These are phyloP conservation scores for Limosa lapponica DNA, from an alignment of 2,797 vertebrate genomes.

Conservation along the genomic window DNA sequence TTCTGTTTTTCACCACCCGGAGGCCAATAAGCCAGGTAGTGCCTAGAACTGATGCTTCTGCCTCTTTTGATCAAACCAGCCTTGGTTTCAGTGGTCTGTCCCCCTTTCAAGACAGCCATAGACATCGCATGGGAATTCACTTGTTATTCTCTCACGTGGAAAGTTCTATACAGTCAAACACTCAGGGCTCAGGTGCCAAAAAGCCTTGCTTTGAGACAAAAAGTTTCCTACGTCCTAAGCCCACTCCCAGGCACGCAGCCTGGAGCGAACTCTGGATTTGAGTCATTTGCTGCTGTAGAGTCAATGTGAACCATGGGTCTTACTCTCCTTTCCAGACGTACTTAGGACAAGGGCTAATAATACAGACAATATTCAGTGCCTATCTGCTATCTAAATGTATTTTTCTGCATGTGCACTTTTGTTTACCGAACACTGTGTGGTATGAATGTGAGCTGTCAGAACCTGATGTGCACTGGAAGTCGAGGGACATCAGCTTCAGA, in stretches of 20 bases:
- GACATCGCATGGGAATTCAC: not conserved
- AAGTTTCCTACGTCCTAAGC: not conserved
- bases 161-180: not conserved
- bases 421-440: constrained; percentile 71
- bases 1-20: not conserved
- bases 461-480: constrained; percentile 57
- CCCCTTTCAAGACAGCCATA: not conserved
- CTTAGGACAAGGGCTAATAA: constrained; percentile 58
- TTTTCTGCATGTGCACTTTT: constrained; percentile 77
- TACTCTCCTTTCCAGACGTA: not conserved
- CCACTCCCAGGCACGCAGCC: not conserved
- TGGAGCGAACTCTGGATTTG: not conserved
- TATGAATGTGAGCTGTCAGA: constrained; percentile 57
- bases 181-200: constrained; percentile 28
- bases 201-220: constrained; percentile 16
- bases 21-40: not conserved
- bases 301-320: constrained; percentile 25
- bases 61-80: not conserved
- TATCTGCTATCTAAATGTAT: constrained; percentile 43
- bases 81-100: not conserved
- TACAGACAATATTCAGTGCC: constrained; percentile 59
- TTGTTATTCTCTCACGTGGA: not conserved
- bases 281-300: constrained; percentile 39
- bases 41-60: not conserved
- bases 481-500: not conserved